Conservation (phyloP, 2,888 invertebrate species). For the Augiades crinisus region DNA sequence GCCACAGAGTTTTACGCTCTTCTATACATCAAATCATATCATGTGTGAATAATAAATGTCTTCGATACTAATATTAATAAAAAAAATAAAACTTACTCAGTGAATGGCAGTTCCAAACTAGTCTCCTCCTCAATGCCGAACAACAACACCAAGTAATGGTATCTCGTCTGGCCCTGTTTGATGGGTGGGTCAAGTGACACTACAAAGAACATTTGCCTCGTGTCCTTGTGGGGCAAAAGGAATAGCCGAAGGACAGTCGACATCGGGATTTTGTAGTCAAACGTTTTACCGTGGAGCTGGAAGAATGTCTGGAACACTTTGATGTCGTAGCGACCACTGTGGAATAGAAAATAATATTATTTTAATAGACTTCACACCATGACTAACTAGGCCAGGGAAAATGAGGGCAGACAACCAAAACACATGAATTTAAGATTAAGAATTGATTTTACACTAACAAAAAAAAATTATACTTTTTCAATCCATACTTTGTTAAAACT, state of each 20-base stretch:
- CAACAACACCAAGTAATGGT: conserved; percentile 96
- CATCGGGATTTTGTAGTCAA: conserved; percentile 99
- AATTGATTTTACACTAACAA: no score
- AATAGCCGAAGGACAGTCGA: conserved; percentile 97
- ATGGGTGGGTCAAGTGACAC: conserved; percentile 99
- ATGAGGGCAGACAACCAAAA: no score
- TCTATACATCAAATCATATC: no score
- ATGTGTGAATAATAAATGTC: no score
- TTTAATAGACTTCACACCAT: no score
- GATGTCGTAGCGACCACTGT: conserved; percentile 97
- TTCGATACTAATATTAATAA: background rate
- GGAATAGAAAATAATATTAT: conserved; percentile 49
- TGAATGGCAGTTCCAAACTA: conserved; percentile 93
- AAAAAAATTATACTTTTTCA: no score
- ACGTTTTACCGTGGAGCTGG: conserved; percentile 95
- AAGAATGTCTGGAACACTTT: conserved; percentile 90
- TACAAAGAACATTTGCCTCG: conserved; percentile 99
- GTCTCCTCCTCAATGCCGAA: conserved; percentile 98
- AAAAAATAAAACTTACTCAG: conserved; percentile 86
- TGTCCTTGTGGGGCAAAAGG: conserved; percentile 97
- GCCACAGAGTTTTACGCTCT: no score
- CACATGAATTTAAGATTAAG: no score
- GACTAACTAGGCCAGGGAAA: no score
- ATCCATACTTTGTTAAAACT: no score
- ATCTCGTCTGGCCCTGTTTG: conserved; percentile 99